Evolutionary conservation across 2,797 vertebrate species (phyloP).

Genomic region (Astyanax mexicanus): DNA sequence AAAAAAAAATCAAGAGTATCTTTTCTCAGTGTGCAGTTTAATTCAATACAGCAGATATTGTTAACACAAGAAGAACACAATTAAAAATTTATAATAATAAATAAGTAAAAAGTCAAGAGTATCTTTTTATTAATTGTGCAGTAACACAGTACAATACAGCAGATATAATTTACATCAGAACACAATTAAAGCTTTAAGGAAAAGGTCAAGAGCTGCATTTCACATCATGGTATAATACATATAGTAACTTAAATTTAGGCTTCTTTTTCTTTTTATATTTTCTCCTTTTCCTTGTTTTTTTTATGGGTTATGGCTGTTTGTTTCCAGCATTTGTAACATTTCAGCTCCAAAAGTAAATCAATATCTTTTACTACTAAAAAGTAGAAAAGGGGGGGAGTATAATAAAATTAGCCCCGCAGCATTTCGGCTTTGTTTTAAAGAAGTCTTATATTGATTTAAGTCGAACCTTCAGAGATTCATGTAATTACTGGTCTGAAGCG

Average conservation of each 20-base stretch:
- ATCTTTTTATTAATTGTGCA: no score
- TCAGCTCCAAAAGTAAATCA: conserved; percentile 18
- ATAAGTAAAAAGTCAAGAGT: no score
- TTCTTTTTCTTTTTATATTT: not conserved
- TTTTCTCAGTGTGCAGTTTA: no score
- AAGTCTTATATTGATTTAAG: conserved; percentile 78
- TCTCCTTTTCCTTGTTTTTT: not conserved
- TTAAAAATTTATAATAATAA: no score
- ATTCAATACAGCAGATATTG: no score
- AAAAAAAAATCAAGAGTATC: no score
- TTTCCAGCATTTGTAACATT: not conserved
- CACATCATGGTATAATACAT: no score
- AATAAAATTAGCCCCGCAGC: conserved; percentile 67
- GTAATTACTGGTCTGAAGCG: conserved; percentile 78
- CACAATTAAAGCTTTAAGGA: not conserved
- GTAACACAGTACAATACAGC: not conserved
- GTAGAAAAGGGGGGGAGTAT: conserved; percentile 52
- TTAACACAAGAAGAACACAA: no score
- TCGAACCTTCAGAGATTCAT: conserved; percentile 75
- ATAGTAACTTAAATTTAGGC: no score
- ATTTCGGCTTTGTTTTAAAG: conserved; percentile 52
- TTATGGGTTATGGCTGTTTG: not conserved
- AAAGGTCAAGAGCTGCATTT: no score
- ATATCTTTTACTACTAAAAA: conserved; percentile 45
- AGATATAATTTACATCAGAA: not conserved